Base-by-base conservation (phyloP, 2,888 invertebrate genomes). In the Pollenia labialis region DNA sequence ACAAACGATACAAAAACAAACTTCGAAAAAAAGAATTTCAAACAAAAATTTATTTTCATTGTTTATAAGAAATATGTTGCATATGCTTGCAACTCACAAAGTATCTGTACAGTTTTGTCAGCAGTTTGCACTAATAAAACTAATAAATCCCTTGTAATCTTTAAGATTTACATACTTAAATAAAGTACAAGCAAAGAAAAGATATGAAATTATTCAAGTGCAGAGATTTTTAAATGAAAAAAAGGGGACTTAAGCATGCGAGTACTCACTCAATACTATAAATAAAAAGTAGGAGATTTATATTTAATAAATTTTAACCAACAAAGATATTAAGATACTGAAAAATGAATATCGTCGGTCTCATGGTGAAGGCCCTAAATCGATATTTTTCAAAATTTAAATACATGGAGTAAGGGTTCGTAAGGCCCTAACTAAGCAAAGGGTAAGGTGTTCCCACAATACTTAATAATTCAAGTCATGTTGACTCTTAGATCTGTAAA, bases 71-170 rank as follows among this genome's bases (percentile, higher is more conserved):
- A 50, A 3, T 10, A 42, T 40, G 52, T 18, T 71, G 10, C 42
- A 46, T 54, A 18, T 54, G 23, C 8, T 48, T 16, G 72, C 14
- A 56, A 42, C 42, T 11, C 8, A 66, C 4, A 32, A 6, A 44
- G 11, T 32, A 8, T 32, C 54, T 44, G n/a, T 50, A 42, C n/a
- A 79, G 23, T 50, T 71, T 71, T 18, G 46, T 60, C 32, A 32
- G 32, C 32, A 68, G 44, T 79, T 76, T 82, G 74, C 69, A 79
- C 79, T 75, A 86, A 86, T 80, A 83, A 62, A 86, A 83, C 76
- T 72, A 83, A 83, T 72, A 80, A 86, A 83, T 76, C 82, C 75
- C 60, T 58, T 86, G 82, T 86, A 86, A 87, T 87, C 86, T 72
- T 68, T 18, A 11, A 72, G 86, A 83, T 83, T 87, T 66, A 72